These are phyloP conservation scores for Patella ulyssiponensis DNA, from an alignment of 2,888 invertebrate species.

Conservation along the genomic window DNA sequence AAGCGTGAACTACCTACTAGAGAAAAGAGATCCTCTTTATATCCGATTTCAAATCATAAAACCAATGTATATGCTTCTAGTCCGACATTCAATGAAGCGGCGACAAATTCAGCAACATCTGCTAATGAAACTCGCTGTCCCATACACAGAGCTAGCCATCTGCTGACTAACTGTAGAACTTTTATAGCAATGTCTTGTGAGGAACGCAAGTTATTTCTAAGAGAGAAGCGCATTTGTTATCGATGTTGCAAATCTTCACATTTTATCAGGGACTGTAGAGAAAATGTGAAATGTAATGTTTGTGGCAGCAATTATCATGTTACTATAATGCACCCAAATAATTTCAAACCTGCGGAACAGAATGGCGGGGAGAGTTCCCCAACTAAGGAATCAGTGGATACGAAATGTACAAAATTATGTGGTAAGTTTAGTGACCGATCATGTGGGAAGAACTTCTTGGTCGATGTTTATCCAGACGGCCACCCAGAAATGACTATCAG, in stretches of 20 bases:
- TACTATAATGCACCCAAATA: constrained; percentile 29
- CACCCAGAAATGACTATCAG: constrained; percentile 17
- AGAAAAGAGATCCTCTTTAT: neutral
- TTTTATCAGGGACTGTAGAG: constrained; percentile 19
- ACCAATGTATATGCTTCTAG: neutral
- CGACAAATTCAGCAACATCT: neutral
- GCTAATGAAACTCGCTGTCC: neutral
- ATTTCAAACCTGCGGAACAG: neutral
- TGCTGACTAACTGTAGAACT: constrained; percentile 25
- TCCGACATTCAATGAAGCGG: too few species aligned
- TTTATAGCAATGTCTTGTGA: constrained; percentile 23
- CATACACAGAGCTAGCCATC: constrained; percentile 15
- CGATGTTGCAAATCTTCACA: constrained; percentile 31
- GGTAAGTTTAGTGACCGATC: constrained; percentile 20
- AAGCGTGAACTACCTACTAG: neutral
- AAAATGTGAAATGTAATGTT: constrained; percentile 26
- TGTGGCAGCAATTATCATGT: constrained; percentile 32
- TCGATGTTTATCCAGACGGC: constrained; percentile 19
- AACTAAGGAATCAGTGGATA: neutral
- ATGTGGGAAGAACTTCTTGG: constrained; percentile 23
- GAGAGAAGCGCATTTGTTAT: constrained; percentile 30
- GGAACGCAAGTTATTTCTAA: constrained; percentile 18
- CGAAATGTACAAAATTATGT: constrained; percentile 25
- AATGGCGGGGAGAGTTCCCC: constrained; percentile 10
- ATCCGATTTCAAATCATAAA: neutral